Conservation (phyloP, 2,113 vertebrate genomes). For the Eolophus roseicapilla region DNA sequence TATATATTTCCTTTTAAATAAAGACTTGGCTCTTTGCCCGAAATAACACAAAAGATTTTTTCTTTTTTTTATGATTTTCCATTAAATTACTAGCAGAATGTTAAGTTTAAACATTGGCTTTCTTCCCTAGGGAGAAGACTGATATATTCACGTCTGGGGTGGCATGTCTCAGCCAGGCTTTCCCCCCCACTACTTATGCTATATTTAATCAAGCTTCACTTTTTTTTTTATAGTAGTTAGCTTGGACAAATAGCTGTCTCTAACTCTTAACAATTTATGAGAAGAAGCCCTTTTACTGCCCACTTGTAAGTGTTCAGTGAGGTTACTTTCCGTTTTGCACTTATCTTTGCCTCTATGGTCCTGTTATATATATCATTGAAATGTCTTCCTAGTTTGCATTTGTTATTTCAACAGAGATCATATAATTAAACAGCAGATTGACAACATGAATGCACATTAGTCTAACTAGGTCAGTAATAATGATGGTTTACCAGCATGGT, state of each 20-base stretch:
- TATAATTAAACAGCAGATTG: not conserved
- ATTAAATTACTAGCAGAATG: not conserved
- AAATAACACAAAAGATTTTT: conserved; percentile 5
- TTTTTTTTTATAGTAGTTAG: not conserved
- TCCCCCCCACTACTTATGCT: not conserved
- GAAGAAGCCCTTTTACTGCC: not conserved
- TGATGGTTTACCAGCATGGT: not conserved
- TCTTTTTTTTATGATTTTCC: not conserved
- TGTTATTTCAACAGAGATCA: not conserved
- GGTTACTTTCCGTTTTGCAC: not conserved
- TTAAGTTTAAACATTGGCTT: not conserved
- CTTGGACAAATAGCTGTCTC: not conserved
- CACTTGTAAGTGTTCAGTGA: not conserved
- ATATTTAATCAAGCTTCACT: not conserved
- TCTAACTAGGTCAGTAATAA: not conserved
- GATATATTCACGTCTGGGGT: not conserved
- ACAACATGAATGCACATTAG: not conserved
- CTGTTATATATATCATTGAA: not conserved
- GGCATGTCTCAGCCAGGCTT: not conserved
- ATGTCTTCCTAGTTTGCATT: not conserved
- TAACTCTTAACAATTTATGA: not conserved
- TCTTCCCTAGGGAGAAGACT: not conserved
- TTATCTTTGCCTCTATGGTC: not conserved
- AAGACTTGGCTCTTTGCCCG: conserved; percentile 38
- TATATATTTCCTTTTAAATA: conserved; percentile 47